These are phyloP conservation scores for Zaprionus vittiger DNA, from an alignment of 1,140 invertebrate genomes.

Conservation along the genomic window DNA sequence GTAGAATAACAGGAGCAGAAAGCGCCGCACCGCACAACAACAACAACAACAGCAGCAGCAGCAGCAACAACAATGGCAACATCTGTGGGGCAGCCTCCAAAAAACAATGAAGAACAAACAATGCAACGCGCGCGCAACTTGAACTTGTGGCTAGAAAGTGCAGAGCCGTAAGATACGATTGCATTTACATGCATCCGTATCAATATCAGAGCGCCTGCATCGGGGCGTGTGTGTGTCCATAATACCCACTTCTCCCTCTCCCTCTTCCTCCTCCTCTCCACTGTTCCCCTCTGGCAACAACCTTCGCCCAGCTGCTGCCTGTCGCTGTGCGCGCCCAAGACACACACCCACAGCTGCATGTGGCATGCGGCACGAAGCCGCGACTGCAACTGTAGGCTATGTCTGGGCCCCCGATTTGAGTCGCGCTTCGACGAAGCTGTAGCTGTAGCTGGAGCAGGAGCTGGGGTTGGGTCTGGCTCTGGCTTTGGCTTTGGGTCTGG, in stretches of 20 bases:
- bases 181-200: conserved; percentile 83
- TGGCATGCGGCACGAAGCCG: conserved; percentile 37
- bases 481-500: conserved; percentile 6
- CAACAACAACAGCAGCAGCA: conserved; percentile 31
- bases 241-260: conserved; percentile 2
- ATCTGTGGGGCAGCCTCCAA: conserved; percentile 32
- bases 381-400: conserved; percentile 12
- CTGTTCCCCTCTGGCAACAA: background rate
- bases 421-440: background rate
- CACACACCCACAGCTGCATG: conserved; percentile 71
- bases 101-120: conserved; percentile 60
- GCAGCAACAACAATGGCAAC: conserved; percentile 33
- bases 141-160: conserved; percentile 81
- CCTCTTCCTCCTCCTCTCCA: conserved; percentile 10
- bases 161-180: conserved; percentile 83
- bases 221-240: conserved; percentile 65
- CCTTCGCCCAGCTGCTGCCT: conserved; percentile 23
- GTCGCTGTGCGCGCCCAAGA: conserved; percentile 58
- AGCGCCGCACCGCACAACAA: conserved; percentile 62
- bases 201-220: conserved; percentile 71
- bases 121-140: conserved; percentile 68
- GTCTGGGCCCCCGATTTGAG: conserved; percentile 5
- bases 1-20: conserved; percentile 83
- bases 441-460: conserved; percentile 21
- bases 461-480: background rate